Evolutionary conservation across 2,797 vertebrate genomes (phyloP).

Genomic region (Muscicapa comitata): DNA sequence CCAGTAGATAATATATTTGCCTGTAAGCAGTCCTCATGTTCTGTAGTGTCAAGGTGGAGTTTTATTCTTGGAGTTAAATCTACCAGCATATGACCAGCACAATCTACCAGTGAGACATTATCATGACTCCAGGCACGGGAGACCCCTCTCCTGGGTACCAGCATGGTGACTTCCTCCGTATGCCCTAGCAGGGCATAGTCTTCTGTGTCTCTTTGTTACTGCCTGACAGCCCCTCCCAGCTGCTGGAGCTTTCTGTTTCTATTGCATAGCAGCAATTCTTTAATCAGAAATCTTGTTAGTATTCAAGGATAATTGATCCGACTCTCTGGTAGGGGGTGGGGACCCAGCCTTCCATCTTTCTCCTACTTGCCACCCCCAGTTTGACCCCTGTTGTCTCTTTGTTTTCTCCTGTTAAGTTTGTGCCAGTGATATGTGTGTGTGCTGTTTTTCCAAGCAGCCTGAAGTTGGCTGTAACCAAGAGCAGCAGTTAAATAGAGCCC

Average conservation of each 20-base stretch:
- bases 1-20: not conserved
- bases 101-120: not conserved
- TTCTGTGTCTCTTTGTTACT: constrained; percentile 50
- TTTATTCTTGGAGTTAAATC: not conserved
- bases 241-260: constrained; percentile 40
- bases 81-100: not conserved
- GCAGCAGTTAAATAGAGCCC: constrained; percentile 66
- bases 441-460: constrained; percentile 70
- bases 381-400: constrained; percentile 76
- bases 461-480: constrained; percentile 75
- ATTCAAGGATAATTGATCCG: constrained; percentile 69
- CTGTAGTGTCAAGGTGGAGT: not conserved
- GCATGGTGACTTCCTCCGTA: not conserved
- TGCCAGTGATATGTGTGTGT: constrained; percentile 73
- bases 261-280: constrained; percentile 61
- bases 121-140: not conserved
- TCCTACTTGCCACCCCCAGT: constrained; percentile 66
- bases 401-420: constrained; percentile 73
- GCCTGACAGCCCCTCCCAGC: constrained; percentile 45
- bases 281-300: constrained; percentile 68
- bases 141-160: constrained; percentile 12
- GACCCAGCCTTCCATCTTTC: constrained; percentile 53
- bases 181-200: constrained; percentile 38
- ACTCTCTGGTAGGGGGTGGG: constrained; percentile 59
- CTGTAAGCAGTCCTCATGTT: not conserved